Conservation (phyloP, 2,113 vertebrate genomes). For the Serilophus lunatus region DNA sequence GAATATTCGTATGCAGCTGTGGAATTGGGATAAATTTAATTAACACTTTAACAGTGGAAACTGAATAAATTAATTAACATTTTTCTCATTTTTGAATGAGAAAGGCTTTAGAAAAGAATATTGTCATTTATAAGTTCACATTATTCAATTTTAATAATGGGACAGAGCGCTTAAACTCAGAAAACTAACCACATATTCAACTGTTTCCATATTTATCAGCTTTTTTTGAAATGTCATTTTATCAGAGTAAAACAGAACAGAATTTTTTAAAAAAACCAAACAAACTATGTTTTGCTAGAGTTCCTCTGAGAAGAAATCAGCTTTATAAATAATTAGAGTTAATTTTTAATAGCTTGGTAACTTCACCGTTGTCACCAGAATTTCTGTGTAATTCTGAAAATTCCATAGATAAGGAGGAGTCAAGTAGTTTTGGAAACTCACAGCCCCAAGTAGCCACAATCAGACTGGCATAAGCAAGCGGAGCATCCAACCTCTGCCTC, state of each 20-base stretch:
- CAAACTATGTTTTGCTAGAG: not conserved
- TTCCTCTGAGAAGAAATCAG: not conserved
- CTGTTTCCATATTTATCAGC: not conserved
- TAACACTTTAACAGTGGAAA: not conserved
- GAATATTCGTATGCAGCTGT: not conserved
- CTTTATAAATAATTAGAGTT: not conserved
- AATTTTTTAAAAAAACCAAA: not conserved
- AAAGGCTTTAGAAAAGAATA: not conserved
- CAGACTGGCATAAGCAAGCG: not conserved
- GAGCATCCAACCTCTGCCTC: not conserved
- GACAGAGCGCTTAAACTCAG: not conserved
- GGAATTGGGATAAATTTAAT: not conserved
- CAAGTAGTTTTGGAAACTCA: not conserved
- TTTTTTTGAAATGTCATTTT: not conserved
- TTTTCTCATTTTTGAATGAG: not conserved
- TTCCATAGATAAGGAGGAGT: not conserved
- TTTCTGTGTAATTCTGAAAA: not conserved
- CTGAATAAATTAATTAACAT: not conserved
- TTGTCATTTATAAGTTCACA: not conserved
- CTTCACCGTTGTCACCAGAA: not conserved
- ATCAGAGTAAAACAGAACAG: not conserved
- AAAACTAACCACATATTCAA: not conserved
- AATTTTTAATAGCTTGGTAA: not conserved
- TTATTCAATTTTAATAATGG: not conserved
- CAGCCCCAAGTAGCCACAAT: accelerated